Evolutionary conservation across 2,113 vertebrate genomes (phyloP), one percentile per base, ranked within the genome.

Genomic region (Lagenorhynchus albirostris): DNA sequence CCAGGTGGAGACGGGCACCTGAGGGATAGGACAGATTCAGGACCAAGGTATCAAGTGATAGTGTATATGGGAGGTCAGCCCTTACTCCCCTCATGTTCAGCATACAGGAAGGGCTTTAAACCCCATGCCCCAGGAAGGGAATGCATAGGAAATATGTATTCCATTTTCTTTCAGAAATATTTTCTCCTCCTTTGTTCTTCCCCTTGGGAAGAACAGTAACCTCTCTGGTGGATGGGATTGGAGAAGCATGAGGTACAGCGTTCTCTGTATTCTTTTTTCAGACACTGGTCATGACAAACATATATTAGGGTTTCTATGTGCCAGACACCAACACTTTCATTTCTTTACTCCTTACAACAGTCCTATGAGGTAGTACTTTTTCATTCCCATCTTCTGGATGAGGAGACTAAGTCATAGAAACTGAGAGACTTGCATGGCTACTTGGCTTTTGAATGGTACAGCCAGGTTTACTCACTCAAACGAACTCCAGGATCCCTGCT

Each of bases 381-480:
- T 26, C 10, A 31, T n/a, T 31, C 14, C 8, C 63, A 41, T 55
- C 68, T 86, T 44, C n/a, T 4, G 63, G 67, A 62, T 15, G 25
- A 53, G 21, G 23, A 95, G 60, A 53, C 41, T 21, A 70, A 58
- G n/a, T 84, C 63, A 84, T 21, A 60, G 65, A 65, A 53, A 12
- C 36, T 4, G 60, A 21, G 41, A 44, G 58, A 53, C 31, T 23
- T 11, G 15, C 2, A 1, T 6, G 21, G 15, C 26, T 60, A 31
- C 50, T n/a, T 88, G 11, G 17, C 25, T 79, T 33, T 29, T 14
- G 8, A 60, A 31, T 2, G 50, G 36, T n/a, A 23, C 3, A 8
- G n/a, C 31, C 20, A 55, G 33, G 2, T 25, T n/a, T 21, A 9
- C 5, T 53, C 29, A 7, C 0, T 4, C 33, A n/a, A 0, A 38